A percentile compares a stretch with the other conserved stretches of the same genome.
These are phyloP conservation scores for Bos javanicus DNA, from an alignment of 2,113 vertebrate genomes.

Conservation along the genomic window DNA sequence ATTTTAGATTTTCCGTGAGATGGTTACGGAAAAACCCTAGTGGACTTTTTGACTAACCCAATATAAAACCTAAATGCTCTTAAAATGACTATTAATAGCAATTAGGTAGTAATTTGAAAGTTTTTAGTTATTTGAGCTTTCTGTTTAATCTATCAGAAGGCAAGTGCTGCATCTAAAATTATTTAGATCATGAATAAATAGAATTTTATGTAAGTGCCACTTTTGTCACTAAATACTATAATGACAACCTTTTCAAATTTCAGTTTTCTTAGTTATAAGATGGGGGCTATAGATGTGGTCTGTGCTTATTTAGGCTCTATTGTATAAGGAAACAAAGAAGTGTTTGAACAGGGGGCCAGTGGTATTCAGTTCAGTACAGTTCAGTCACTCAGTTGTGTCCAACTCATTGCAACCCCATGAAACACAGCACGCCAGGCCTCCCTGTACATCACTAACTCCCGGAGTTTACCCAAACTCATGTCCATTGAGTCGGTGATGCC, in stretches of 20 bases:
- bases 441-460: not conserved
- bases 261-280: not conserved
- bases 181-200: not conserved
- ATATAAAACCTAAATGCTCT: not conserved
- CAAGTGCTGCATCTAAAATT: not conserved
- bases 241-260: not conserved
- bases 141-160: not conserved
- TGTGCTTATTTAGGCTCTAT: not conserved
- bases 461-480: not conserved
- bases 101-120: not conserved
- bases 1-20: not conserved
- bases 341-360: not conserved
- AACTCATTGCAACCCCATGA: not conserved
- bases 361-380: not conserved
- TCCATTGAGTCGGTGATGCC: not conserved
- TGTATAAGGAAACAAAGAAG: not conserved
- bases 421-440: fast-evolving
- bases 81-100: not conserved
- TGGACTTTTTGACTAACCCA: not conserved
- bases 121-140: not conserved
- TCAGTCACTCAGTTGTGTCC: fast-evolving
- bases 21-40: not conserved
- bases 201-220: not conserved
- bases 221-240: not conserved
- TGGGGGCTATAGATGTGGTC: not conserved